Base-by-base conservation (phyloP, 2,797 vertebrate genomes). In the Enoplosus armatus region DNA sequence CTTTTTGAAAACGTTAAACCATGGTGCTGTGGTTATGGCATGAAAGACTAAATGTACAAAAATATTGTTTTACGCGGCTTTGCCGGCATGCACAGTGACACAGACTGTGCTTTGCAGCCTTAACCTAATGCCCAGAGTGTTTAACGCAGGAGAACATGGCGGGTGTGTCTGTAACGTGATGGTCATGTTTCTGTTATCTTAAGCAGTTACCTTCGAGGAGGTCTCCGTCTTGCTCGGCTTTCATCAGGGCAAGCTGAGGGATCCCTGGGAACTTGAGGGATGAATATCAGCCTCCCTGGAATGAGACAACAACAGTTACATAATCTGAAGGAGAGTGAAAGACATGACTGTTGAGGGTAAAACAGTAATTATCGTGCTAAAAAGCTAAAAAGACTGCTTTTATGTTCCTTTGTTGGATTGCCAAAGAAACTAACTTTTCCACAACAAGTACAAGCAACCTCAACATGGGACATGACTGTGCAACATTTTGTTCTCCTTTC, bases 121-220 rank as follows among this genome's bases (percentile, higher is more conserved):
- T 11, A 22, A 20, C n/a, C 8, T 10, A 77, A 73, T 22, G 16
- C 2, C 33, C 54, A 9, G 12, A 20, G 47, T 27, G 72, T 53
- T 61, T 53, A 53, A 41, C 12, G 1, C 26, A n/a, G 29, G 53
- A 55, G n/a, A 67, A 47, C 70, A 41, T 11, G 35, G 45, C 8
- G n/a, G 54, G 69, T 37, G 31, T 50, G 79, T 74, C 27, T 75
- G 41, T 72, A 24, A 22, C 12, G 47, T 12, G 54, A 43, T 0
- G 39, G 9, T 82, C 50, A 50, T 51, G 62, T 83, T 84, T 90
- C 78, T 82, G 79, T 87, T 86, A 59, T 86, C 29, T 67, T 78
- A 61, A 76, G 58, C 55, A 1, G 41, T 87, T 92, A 95, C 94
- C 94, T 92, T 94, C 90, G 4, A 90, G 72, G 84, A 92, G 80